These are phyloP conservation scores for Aurelia sp. DNA, from an alignment of 30 jellyfish, hydroid and myxozoan genomes.

Conservation along the genomic window DNA sequence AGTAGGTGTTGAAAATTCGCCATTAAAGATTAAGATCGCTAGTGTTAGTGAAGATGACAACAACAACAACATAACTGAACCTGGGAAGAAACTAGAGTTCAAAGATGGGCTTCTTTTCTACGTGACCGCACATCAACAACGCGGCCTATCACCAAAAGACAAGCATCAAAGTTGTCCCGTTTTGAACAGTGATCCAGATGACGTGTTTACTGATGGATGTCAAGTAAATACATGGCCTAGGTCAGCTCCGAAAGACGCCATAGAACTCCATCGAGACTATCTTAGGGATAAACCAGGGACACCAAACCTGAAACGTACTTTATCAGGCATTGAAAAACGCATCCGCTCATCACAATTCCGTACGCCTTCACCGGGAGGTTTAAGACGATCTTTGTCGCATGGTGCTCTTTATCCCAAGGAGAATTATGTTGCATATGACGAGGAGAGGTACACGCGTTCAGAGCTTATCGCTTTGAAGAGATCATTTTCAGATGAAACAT, in stretches of 20 bases:
- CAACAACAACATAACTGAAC: slow-evolving; percentile 12
- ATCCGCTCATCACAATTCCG: slow-evolving; percentile 60
- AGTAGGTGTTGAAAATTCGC: slow-evolving; percentile 58
- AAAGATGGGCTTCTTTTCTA: slow-evolving; percentile 48
- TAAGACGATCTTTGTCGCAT: slow-evolving; percentile 38
- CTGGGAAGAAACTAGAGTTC: slow-evolving; percentile 15
- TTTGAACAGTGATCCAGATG: slow-evolving; percentile 23
- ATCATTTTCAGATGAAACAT: slow-evolving; percentile 51
- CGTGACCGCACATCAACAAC: slow-evolving; percentile 56
- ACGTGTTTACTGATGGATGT: not conserved
- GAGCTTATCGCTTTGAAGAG: slow-evolving; percentile 41
- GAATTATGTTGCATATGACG: slow-evolving; percentile 60
- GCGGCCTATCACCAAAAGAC: slow-evolving; percentile 7
- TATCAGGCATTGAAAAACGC: slow-evolving; percentile 69
- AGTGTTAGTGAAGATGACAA: slow-evolving; percentile 54
- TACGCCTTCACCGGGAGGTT: slow-evolving; percentile 43
- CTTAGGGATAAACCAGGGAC: not conserved
- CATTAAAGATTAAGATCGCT: slow-evolving; percentile 45
- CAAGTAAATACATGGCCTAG: slow-evolving; percentile 42
- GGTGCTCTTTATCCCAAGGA: slow-evolving; percentile 69
- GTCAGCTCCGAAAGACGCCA: slow-evolving; percentile 21
- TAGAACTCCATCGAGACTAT: not conserved
- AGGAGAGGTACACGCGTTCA: not conserved
- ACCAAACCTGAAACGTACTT: slow-evolving; percentile 26
- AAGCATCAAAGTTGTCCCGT: slow-evolving; percentile 45